Conservation (phyloP, 2,888 invertebrate species). For the Flexamia atlantica region DNA sequence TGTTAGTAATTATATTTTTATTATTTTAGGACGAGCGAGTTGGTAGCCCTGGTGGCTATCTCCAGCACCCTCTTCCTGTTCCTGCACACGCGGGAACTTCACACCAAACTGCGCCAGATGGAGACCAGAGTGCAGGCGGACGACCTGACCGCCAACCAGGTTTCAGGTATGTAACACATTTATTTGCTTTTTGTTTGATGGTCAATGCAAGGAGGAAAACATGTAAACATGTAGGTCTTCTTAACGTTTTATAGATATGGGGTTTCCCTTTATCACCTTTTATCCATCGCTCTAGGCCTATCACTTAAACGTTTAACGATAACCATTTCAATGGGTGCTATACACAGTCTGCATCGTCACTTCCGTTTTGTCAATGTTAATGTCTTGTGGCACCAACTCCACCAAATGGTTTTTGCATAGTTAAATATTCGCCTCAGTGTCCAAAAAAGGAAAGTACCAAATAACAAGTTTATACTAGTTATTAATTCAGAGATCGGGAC, state of each 20-base stretch:
- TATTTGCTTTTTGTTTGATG: no score
- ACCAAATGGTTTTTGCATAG: background rate
- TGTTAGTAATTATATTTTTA: background rate
- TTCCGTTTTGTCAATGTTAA: no score
- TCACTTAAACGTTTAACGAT: no score
- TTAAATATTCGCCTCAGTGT: background rate
- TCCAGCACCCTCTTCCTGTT: slow-evolving; percentile 91
- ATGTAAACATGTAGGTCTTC: no score
- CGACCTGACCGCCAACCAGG: slow-evolving; percentile 77
- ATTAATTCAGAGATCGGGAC: background rate
- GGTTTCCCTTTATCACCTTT: no score
- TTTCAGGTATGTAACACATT: slow-evolving; percentile 76
- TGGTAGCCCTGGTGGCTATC: slow-evolving; percentile 89
- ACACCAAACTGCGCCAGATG: slow-evolving; percentile 89
- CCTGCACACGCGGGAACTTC: slow-evolving; percentile 89
- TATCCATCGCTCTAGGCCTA: no score
- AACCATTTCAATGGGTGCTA: no score
- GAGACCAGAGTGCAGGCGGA: slow-evolving; percentile 85
- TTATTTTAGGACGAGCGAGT: slow-evolving; percentile 86
- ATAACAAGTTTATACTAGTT: background rate
- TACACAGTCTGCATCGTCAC: no score
- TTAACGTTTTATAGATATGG: no score
- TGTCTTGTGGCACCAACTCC: no score
- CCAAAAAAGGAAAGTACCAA: background rate
- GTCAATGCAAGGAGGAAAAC: no score